Conservation (phyloP, 2,888 invertebrate species). For the Ceramica pisi region DNA sequence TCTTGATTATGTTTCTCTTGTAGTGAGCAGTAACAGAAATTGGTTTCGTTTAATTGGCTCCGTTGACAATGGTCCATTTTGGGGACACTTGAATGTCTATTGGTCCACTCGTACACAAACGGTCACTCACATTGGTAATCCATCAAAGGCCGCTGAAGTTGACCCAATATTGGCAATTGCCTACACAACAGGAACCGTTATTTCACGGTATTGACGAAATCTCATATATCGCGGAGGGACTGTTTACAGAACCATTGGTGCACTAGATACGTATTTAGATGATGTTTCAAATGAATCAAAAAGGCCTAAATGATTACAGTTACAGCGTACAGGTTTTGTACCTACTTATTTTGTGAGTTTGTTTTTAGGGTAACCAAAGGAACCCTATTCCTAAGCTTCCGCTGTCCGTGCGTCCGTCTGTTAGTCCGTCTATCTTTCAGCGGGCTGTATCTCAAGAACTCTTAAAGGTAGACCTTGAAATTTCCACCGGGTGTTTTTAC, state of each 20-base stretch:
- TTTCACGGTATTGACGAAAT: constrained; percentile 31
- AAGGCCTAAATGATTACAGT: neutral
- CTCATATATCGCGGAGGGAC: constrained; percentile 3
- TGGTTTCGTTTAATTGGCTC: constrained; percentile 34
- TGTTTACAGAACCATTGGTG: constrained; percentile 9
- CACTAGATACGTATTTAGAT: neutral
- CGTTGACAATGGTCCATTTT: constrained; percentile 14
- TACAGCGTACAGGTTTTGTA: neutral
- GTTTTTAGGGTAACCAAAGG: too few relatives aligned
- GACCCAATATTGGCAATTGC: constrained; percentile 24
- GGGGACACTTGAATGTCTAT: constrained; percentile 17
- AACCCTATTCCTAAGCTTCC: too few relatives aligned
- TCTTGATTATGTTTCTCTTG: constrained; percentile 26
- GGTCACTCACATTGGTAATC: constrained; percentile 31
- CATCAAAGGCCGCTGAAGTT: constrained; percentile 30
- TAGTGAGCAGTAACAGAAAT: constrained; percentile 30
- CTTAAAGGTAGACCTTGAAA: too few relatives aligned
- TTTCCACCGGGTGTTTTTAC: too few relatives aligned
- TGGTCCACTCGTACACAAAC: constrained; percentile 18
- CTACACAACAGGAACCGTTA: constrained; percentile 21
- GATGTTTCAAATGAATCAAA: neutral
- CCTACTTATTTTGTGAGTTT: neutral
- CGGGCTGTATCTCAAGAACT: too few relatives aligned
- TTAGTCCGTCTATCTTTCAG: too few relatives aligned
- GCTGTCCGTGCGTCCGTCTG: too few relatives aligned